phyloP scores from a whole-genome alignment of 2,797 vertebrate genomes.

The Sylvia borin region DNA sequence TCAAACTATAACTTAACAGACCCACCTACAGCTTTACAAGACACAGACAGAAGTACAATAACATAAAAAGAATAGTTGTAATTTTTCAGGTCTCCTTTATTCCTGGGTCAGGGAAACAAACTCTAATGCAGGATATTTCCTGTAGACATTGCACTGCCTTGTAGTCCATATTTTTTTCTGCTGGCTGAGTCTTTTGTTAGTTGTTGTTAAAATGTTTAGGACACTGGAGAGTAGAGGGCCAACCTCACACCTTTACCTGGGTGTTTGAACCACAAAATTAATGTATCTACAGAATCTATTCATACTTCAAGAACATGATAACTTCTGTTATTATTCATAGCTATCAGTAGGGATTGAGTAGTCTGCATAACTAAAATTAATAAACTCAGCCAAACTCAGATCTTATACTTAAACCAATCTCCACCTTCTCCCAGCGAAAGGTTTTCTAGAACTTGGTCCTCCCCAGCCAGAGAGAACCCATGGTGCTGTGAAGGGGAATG shows the following conservation, averaged over 20 bases:
- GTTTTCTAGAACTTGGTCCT: background rate
- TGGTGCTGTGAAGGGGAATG: background rate
- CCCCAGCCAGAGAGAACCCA: background rate
- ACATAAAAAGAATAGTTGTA: background rate
- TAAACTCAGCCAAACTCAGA: background rate
- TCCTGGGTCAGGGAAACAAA: background rate
- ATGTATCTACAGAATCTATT: background rate
- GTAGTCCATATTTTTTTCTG: background rate
- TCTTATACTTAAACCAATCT: background rate
- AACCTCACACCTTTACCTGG: background rate
- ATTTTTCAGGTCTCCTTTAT: background rate
- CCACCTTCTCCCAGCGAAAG: background rate
- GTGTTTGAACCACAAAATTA: background rate
- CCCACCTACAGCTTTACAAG: background rate
- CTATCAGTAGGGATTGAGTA: background rate
- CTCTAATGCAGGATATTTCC: background rate
- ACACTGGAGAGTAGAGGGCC: background rate
- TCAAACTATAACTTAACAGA: background rate
- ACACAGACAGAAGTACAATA: background rate
- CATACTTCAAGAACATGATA: background rate
- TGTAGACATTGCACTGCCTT: background rate
- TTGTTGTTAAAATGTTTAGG: constrained; percentile 19
- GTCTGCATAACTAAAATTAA: background rate
- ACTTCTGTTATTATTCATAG: background rate
- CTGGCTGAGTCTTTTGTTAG: background rate